Evolutionary conservation across 2,888 invertebrate species (phyloP), one percentile per base, ranked within the genome.

Genomic region (Scelioninae gen. 1): DNA sequence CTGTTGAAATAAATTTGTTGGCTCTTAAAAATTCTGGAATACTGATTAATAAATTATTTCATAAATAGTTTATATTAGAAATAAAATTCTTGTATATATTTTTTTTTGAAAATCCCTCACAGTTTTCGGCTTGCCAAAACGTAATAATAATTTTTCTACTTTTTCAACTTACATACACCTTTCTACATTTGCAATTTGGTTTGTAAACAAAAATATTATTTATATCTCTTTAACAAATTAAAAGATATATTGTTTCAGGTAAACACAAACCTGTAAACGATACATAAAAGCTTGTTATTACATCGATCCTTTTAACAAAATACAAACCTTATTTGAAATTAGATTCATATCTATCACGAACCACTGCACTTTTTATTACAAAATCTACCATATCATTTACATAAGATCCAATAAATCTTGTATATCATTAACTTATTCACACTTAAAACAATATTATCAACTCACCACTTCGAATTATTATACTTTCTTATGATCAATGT

Each of bases 281-380:
- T 43, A 68, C 45, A 68, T 56, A 32, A 11, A 9, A 45, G 45
- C 13, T 60, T 43, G 60, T 68, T 68, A 53, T 49, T 68, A 68
- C 76, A 68, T 77, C 60, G 76, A 77, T 77, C 45, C 31, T 45
- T 49, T 53, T 29, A 51, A 16, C 7, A 2, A 55, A 63, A 69
- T 71, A 63, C 23, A 8, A 55, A 38, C 56, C 31, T 63, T 62
- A 62, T 69, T 63, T 47, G 13, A 43, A 23, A 69, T 77, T 62
- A 68, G 62, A 72, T 72, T 53, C 43, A 32, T 74, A 74, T 76
- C 66, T 68, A 60, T 58, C 66, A 68, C 56, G 76, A 51, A 76
- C 15, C 15, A 8, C 55, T 16, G 29, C 34, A 31, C n/a, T 47
- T 55, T 62, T 62, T n/a, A 31, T 65, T 40, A 45, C 49, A 58